phyloP scores from a whole-genome alignment of 1,140 invertebrate genomes.

The Eulimnadia texana region DNA sequence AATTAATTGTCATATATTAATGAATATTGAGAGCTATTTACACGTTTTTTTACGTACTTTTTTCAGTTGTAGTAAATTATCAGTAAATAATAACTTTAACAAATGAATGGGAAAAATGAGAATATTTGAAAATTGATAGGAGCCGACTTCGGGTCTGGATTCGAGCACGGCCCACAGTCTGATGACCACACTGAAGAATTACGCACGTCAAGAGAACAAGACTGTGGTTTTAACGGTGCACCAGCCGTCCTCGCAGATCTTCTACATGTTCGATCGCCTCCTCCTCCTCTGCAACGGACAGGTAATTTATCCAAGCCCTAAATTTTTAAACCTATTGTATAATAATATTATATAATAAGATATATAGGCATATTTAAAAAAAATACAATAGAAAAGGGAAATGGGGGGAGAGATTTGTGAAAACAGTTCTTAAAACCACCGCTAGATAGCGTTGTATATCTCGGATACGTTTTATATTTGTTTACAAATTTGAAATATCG shows the following conservation, averaged over 20 bases:
- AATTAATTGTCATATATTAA: not conserved
- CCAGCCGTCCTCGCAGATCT: slow-evolving; percentile 76
- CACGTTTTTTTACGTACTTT: no score
- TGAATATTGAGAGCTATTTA: not conserved
- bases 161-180: slow-evolving; percentile 63
- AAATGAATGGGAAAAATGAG: not conserved
- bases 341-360: not conserved
- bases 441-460: no score
- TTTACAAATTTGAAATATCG: no score
- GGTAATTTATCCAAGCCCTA: slow-evolving; percentile 7
- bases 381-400: not conserved
- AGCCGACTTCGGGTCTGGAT: slow-evolving; percentile 72
- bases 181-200: slow-evolving; percentile 56
- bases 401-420: not conserved
- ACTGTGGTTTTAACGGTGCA: slow-evolving; percentile 69
- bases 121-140: slow-evolving; percentile 34
- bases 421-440: no score
- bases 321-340: not conserved
- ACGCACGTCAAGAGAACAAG: slow-evolving; percentile 60
- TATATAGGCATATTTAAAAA: not conserved
- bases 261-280: slow-evolving; percentile 70
- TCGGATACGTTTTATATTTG: no score
- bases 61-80: not conserved
- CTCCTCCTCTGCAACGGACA: slow-evolving; percentile 59
- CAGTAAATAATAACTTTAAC: not conserved